Conservation (phyloP, 2,888 invertebrate species). For the Deilephila elpenor region DNA sequence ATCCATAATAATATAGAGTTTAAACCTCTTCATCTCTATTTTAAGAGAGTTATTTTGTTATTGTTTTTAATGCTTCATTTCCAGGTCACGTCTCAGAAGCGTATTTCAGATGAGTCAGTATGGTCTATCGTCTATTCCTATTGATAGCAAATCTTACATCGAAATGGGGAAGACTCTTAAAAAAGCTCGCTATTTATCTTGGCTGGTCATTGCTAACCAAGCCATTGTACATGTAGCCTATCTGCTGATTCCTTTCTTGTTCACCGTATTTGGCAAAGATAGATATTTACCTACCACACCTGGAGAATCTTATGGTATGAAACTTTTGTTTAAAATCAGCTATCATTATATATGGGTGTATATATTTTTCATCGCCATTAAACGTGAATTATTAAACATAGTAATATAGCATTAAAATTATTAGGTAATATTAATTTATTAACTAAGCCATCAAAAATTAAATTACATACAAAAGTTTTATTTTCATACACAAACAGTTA, state of each 20-base stretch:
- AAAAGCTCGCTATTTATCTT: constrained; percentile 54
- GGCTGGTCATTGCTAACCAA: constrained; percentile 60
- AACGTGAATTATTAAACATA: too few species aligned
- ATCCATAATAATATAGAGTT: too few species aligned
- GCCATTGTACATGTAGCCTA: constrained; percentile 55
- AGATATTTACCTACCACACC: constrained; percentile 64
- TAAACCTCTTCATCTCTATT: too few species aligned
- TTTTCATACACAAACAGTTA: too few species aligned
- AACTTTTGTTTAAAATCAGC: too few species aligned
- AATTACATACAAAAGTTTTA: too few species aligned
- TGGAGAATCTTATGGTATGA: constrained; percentile 60
- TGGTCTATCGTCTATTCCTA: constrained; percentile 53
- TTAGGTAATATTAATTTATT: too few species aligned
- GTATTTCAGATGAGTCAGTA: constrained; percentile 56
- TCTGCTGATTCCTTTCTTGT: constrained; percentile 56
- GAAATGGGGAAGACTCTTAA: constrained; percentile 49
- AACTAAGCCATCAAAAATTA: too few species aligned
- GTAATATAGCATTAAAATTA: too few species aligned
- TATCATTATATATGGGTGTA: too few species aligned
- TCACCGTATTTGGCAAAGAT: constrained; percentile 55
- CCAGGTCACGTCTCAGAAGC: constrained; percentile 51
- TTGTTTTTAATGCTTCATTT: constrained; percentile 10
- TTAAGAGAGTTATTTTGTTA: too few species aligned
- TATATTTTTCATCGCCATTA: too few species aligned
- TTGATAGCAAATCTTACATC: constrained; percentile 44